Evolutionary conservation across 2,888 invertebrate genomes (phyloP).

Genomic region (Eupithecia centaureata): DNA sequence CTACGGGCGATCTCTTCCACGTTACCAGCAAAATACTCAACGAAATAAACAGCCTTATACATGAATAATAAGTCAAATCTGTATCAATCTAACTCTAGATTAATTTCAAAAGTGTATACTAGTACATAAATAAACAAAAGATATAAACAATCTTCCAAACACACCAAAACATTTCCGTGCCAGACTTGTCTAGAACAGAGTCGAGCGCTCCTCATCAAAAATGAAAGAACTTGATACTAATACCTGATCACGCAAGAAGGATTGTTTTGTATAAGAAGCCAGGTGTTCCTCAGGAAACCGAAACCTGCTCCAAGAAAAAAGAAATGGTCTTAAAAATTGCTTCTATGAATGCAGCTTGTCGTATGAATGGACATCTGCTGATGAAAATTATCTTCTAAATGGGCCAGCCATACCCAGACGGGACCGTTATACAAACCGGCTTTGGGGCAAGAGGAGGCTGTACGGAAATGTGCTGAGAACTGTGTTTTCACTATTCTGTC

Average conservation of each 20-base stretch:
- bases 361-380: constrained; percentile 16
- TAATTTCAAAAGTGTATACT: too few relatives aligned
- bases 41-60: too few relatives aligned
- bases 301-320: constrained; percentile 14
- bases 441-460: constrained; percentile 15
- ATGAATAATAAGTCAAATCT: too few relatives aligned
- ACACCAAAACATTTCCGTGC: background rate
- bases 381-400: constrained; percentile 11
- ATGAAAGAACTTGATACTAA: background rate
- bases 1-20: background rate
- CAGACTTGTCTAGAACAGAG: background rate
- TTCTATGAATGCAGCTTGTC: constrained; percentile 3
- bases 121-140: too few relatives aligned
- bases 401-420: background rate
- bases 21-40: too few relatives aligned
- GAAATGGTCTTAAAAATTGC: constrained; percentile 9
- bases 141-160: background rate
- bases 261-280: constrained; percentile 5
- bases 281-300: constrained; percentile 22
- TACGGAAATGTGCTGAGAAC: constrained; percentile 2
- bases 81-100: too few relatives aligned
- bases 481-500: constrained; percentile 1
- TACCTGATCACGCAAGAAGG: background rate
- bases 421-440: constrained; percentile 29
- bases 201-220: background rate